Evolutionary conservation across 1,140 invertebrate genomes (phyloP), one percentile per base, ranked within the genome.

Genomic region (Lepeophtheirus salmonis): DNA sequence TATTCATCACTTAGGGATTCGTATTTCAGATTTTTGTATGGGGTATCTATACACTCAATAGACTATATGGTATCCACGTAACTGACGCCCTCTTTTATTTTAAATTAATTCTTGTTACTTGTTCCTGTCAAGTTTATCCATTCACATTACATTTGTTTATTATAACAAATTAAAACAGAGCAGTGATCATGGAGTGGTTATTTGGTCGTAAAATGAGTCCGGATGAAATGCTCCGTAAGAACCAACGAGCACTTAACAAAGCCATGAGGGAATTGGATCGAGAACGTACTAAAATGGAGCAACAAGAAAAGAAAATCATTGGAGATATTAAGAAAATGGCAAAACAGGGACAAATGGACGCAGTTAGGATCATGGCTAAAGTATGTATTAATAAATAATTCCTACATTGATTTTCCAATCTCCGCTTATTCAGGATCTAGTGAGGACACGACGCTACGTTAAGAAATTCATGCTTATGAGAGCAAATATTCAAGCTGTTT

Each of bases 391-490:
- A n/a, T n/a, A n/a, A n/a, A n/a, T n/a, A n/a, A n/a, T n/a, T n/a
- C n/a, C n/a, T n/a, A n/a, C n/a, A n/a, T n/a, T n/a, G n/a, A n/a
- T n/a, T n/a, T n/a, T n/a, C n/a, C n/a, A n/a, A n/a, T n/a, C n/a
- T n/a, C n/a, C n/a, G n/a, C n/a, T n/a, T n/a, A n/a, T 50, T 12
- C 22, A 54, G 75, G 96, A 99, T 76, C 74, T 99, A 62, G 96
- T 99, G 0, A 78, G 96, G 66, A 98, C 95, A 12, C 77, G 95
- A 63, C 66, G 84, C 64, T 97, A 97, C 68, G 82, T 89, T 20
- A 96, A 97, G 70, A 99, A 99, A 72, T 98, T 99, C 69, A 97
- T 98, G 80, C 70, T 98, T 56, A 98, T 99, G 94, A 90, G 89
- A 71, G 94, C 96, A 1, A 98, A 99, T 69, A 98, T 99, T 67